A percentile compares a stretch with the other conserved stretches of the same genome.
Conservation (phyloP, 2,113 vertebrate genomes). For the Chaetorhynchus papuensis region DNA sequence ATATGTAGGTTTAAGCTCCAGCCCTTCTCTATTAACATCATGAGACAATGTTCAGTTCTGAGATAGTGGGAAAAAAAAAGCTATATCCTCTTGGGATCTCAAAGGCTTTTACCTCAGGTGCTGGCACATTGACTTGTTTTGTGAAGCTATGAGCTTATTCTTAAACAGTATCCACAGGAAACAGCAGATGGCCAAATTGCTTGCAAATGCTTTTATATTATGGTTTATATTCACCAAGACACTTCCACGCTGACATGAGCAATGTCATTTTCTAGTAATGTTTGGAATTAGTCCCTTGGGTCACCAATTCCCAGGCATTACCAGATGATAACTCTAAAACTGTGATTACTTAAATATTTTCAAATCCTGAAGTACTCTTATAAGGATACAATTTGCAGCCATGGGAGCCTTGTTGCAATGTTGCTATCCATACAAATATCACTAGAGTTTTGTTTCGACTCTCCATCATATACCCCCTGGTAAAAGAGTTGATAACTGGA, state of each 20-base stretch:
- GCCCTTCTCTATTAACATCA: not conserved
- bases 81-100: not conserved
- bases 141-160: constrained; percentile 1
- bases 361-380: constrained; percentile 44
- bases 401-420: constrained; percentile 8
- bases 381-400: constrained; percentile 52
- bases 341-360: constrained; percentile 56
- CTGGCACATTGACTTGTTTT: not conserved
- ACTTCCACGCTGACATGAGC: constrained; percentile 47
- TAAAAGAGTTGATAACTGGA: not conserved
- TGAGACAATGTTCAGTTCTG: not conserved
- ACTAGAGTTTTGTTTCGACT: not conserved
- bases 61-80: not conserved
- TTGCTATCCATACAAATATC: constrained; percentile 16
- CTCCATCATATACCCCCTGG: not conserved
- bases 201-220: constrained; percentile 61
- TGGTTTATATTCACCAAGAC: constrained; percentile 52
- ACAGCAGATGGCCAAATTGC: constrained; percentile 61
- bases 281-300: constrained; percentile 66
- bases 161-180: constrained; percentile 38
- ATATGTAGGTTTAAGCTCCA: not conserved
- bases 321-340: constrained; percentile 62
- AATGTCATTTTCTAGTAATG: constrained; percentile 65
- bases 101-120: constrained; percentile 23
- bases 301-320: constrained; percentile 56